Percentiles rank a stretch among this genome's conserved stretches.
phyloP scores from a whole-genome alignment of 1,140 invertebrate species.

The Penaeus japonicus region DNA sequence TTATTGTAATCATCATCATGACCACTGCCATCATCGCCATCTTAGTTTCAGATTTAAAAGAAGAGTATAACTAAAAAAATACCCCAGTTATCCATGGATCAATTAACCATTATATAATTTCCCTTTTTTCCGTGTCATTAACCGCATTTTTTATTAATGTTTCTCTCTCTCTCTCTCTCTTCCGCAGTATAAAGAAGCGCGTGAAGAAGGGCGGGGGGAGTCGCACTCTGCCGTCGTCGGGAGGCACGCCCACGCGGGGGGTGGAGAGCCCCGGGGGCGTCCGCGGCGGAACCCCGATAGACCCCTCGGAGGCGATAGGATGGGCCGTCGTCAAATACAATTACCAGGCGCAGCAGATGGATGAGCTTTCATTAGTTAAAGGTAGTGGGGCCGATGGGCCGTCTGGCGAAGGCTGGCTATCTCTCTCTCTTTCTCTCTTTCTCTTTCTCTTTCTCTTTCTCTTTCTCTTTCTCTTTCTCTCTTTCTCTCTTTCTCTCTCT shows the following conservation, averaged over 20 bases:
- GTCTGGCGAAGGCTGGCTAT: too few species aligned
- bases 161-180: conserved; percentile 2
- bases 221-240: conserved; percentile 78
- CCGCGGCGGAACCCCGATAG: conserved; percentile 69
- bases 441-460: too few species aligned
- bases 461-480: too few species aligned
- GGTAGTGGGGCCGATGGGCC: conserved; percentile 15
- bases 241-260: conserved; percentile 62
- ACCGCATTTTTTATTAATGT: neutral
- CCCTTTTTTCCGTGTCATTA: too few species aligned
- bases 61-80: too few species aligned
- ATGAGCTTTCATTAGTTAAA: conserved; percentile 90
- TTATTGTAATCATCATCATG: too few species aligned
- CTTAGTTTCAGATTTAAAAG: too few species aligned
- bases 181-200: conserved; percentile 87
- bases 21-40: too few species aligned
- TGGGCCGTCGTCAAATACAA: conserved; percentile 96
- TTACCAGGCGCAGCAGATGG: conserved; percentile 95
- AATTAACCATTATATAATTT: too few species aligned
- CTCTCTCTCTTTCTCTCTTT: too few species aligned
- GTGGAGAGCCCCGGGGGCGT: conserved; percentile 53
- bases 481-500: too few species aligned
- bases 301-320: conserved; percentile 86
- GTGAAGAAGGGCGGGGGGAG: conserved; percentile 76
- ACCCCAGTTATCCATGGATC: too few species aligned